phyloP scores from a whole-genome alignment of 2,113 vertebrate genomes.

The Callorhinus ursinus region DNA sequence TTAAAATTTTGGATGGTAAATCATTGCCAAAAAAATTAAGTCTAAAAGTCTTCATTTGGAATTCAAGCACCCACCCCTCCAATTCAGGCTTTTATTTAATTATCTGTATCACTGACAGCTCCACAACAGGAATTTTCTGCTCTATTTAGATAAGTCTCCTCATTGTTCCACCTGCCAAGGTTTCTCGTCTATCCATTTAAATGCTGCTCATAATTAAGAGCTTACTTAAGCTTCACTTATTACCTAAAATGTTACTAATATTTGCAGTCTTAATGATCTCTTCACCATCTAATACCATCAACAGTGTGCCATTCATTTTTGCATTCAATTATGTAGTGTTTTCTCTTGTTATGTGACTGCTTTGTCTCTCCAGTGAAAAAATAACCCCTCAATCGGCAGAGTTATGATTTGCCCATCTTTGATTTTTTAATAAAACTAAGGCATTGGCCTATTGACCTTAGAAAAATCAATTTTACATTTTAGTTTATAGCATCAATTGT shows the following conservation, averaged over 20 bases:
- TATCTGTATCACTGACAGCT: background rate
- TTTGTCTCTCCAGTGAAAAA: slow-evolving; percentile 1
- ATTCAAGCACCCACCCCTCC: background rate
- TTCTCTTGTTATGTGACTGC: background rate
- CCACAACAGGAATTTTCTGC: background rate
- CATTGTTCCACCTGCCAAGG: background rate
- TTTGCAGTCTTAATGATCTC: background rate
- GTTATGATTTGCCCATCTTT: background rate
- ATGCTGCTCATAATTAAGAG: background rate
- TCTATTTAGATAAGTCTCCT: background rate
- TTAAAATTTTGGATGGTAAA: background rate
- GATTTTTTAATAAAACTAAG: slow-evolving; percentile 8
- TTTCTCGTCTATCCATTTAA: background rate
- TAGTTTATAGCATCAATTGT: background rate
- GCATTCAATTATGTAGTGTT: background rate
- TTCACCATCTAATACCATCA: background rate
- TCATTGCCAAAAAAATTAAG: background rate
- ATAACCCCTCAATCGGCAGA: background rate
- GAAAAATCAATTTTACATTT: background rate
- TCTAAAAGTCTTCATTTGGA: background rate
- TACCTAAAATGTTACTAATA: background rate
- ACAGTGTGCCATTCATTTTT: background rate
- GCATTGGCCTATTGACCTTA: background rate
- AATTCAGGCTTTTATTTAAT: background rate
- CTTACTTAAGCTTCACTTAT: background rate